Base-by-base conservation (phyloP, 2,113 vertebrate species). In the Laticauda laticaudata region DNA sequence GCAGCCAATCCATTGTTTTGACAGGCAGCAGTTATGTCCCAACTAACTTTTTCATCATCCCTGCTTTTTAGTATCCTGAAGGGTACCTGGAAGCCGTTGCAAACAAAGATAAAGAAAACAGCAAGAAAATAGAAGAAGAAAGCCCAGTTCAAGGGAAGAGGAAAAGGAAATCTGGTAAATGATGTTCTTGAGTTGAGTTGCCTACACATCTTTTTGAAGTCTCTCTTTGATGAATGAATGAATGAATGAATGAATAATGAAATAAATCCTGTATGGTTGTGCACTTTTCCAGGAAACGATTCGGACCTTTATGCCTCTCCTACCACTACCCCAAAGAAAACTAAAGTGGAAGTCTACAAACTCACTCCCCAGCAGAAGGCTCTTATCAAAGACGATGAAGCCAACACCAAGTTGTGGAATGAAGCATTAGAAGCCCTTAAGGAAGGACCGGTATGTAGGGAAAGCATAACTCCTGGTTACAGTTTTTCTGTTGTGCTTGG, bases 381-480 rank as follows among this genome's bases (percentile, higher is more conserved):
- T 24, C 97, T 99, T 53, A 99, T 99, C 93, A 98, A 98, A 95
- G 98, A 97, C 0, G 99, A 99, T 34, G 97, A 98, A 95, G 95
- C 96, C 94, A 99, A 99, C 45, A 98, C 98, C 88, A 99, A 99
- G 93, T 94, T 99, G 92, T 99, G 99, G 99, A 98, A 97, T 11
- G 99, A 99, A 96, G 98, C 99, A 92, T 97, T 99, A 87, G 95
- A 96, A 90, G 98, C 98, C 1, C 98, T 99, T 55, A 98, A 98
- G 85, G 99, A 99, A 0, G 99, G 99, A 43, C 98, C 98, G 95
- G 99, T 99, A 96, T 75, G 89, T 43, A 87, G 11, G 53, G 39
- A 24, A 39, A 7, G 5, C 5, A 12, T 75, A 18, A 75, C 2
- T 15, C 12, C 6, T 75, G 64, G 4, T 5, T 3, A n/a, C 64